Evolutionary conservation across 2,888 invertebrate genomes (phyloP).

Genomic region (Leptogaster cylindrica): DNA sequence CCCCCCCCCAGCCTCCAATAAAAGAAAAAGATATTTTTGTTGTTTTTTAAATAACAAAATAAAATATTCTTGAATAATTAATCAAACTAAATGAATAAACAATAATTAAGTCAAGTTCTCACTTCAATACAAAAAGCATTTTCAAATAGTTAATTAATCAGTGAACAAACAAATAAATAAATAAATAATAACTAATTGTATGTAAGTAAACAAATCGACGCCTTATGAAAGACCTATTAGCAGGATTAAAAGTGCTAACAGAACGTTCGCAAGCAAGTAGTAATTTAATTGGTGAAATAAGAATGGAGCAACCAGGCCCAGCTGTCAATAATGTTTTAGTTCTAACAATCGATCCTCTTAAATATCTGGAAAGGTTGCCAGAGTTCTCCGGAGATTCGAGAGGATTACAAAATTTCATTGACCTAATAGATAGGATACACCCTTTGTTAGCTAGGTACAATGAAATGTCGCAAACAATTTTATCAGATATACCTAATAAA

Average conservation of each 20-base stretch:
- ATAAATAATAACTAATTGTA: too few species aligned
- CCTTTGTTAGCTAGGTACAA: conserved; percentile 25
- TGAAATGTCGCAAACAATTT: neutral
- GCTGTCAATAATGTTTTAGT: neutral
- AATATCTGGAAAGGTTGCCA: conserved; percentile 5
- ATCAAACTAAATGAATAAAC: too few species aligned
- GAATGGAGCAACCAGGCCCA: neutral
- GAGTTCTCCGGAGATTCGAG: conserved; percentile 17
- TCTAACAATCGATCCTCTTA: conserved; percentile 4
- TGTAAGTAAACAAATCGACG: too few species aligned
- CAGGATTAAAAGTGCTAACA: neutral
- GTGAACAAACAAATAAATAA: too few species aligned
- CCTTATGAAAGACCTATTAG: neutral
- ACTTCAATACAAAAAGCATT: too few species aligned
- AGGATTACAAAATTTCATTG: conserved; percentile 15
- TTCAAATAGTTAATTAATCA: too few species aligned
- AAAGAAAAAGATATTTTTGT: too few species aligned
- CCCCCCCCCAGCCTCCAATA: too few species aligned
- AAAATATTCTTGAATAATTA: too few species aligned
- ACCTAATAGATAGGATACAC: conserved; percentile 30
- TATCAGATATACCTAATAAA: conserved; percentile 20
- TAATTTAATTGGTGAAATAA: neutral
- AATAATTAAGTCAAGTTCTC: too few species aligned
- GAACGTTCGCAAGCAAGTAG: neutral
- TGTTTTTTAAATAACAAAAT: too few species aligned